Evolutionary conservation across 1,140 invertebrate genomes (phyloP).

Genomic region (Eumeta japonica): DNA sequence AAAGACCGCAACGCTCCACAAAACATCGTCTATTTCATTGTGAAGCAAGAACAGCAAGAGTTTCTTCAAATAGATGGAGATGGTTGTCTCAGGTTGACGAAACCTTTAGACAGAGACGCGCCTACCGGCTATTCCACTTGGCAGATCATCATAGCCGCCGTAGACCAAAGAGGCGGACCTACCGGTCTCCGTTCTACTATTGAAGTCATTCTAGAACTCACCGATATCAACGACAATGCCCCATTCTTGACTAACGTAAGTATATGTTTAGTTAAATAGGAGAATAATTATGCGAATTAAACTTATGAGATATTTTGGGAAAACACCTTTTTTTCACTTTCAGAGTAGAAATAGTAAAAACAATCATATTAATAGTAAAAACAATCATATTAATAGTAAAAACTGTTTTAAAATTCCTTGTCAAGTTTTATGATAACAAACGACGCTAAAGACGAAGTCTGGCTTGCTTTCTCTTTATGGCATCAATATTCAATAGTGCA

Average conservation of each 20-base stretch:
- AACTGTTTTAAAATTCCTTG: too few species aligned
- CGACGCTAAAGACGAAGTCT: too few species aligned
- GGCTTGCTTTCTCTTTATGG: too few species aligned
- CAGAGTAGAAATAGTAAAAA: too few species aligned
- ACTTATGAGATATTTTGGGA: too few species aligned
- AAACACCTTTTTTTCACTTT: too few species aligned
- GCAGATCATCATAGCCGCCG: conserved; percentile 81
- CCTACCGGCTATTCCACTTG: conserved; percentile 79
- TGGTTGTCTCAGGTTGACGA: conserved; percentile 74
- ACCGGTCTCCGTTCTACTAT: conserved; percentile 63
- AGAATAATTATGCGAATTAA: too few species aligned
- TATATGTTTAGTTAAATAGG: conserved; percentile 16
- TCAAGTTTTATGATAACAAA: too few species aligned
- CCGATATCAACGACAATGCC: conserved; percentile 88
- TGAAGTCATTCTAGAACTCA: conserved; percentile 73
- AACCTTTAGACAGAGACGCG: conserved; percentile 82
- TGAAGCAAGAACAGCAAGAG: conserved; percentile 68
- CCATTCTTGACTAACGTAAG: conserved; percentile 78
- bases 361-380: too few species aligned
- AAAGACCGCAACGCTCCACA: conserved; percentile 70
- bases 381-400: too few species aligned
- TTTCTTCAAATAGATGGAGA: conserved; percentile 69
- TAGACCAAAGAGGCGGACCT: conserved; percentile 70
- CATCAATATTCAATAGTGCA: too few species aligned
- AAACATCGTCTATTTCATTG: conserved; percentile 74